Percentiles rank a stretch among this genome's conserved stretches.
Conservation (phyloP, 2,113 vertebrate species). For the Eurypyga helias region DNA sequence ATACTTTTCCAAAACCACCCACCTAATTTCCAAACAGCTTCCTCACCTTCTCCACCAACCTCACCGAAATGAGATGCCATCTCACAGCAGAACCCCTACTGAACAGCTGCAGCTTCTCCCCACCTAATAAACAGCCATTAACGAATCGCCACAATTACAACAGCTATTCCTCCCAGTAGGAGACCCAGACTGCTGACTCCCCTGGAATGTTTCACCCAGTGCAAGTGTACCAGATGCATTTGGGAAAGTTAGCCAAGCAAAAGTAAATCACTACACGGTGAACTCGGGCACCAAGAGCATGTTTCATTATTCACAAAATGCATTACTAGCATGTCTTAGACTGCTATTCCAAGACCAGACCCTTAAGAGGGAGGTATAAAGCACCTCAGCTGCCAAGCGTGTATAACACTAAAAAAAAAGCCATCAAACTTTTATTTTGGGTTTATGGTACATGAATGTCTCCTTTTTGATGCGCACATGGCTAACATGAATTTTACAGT, state of each 20-base stretch:
- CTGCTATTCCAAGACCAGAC: background rate
- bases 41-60: background rate
- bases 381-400: background rate
- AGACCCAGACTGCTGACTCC: background rate
- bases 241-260: background rate
- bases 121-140: background rate
- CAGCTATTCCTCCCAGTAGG: background rate
- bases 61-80: background rate
- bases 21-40: background rate
- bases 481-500: background rate
- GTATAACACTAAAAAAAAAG: background rate
- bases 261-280: background rate
- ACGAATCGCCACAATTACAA: background rate
- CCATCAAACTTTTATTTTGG: background rate
- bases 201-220: accelerated
- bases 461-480: background rate
- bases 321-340: background rate
- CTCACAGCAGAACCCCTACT: background rate
- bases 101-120: background rate
- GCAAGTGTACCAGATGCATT: accelerated
- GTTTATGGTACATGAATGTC: background rate
- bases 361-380: background rate
- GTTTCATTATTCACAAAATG: background rate
- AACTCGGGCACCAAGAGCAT: background rate
- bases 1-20: background rate